Base-by-base conservation (phyloP, 1,140 invertebrate genomes). In the Polypedilum pembai region DNA sequence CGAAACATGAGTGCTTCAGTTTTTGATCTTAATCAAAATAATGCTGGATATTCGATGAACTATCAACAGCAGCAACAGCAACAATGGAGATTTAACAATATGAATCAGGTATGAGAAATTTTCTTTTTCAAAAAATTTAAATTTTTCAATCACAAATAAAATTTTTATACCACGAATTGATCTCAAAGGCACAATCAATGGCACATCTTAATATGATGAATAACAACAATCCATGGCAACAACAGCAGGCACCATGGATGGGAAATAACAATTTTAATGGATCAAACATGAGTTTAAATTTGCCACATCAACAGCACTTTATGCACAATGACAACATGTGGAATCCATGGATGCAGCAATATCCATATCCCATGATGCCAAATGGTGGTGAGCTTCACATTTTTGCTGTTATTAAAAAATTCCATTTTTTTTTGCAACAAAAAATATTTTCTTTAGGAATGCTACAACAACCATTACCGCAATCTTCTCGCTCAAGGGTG, bases 241-340 rank as follows among this genome's bases (percentile, higher is more conserved):
- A 77, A 40, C 82, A 77, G 76, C 76, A 74, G 74, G 78, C 74
- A 84, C 73, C 77, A 74, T 78, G 82, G 79, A 80, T 81, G 76
- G 78, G 83, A 80, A 40, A n/a, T n/a, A n/a, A 79, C 77, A 85
- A 83, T 78, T 86, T 88, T 78, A 89, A 83, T 77, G 85, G 87
- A 56, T 90, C 88, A 75, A 90, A 89, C 77, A 84, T 89, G 76
- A 90, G 87, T 74, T 82, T 91, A 18, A 89, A 90, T 75, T 80
- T 88, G 76, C 80, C 81, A 7, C 79, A 84, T 21, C 82, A 80
- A 77, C 80, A 76, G 0, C 82, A 80, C 76, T 80, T 81, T 79
- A 79, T 77, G 69, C 86, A 87, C 80, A 81, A 80, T 56, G 80
- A 79, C 10, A 76, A 79, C 75, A 82, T 83, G 79, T 80, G 81